Conservation (phyloP, 1,140 invertebrate genomes). For the Littorina saxatilis region DNA sequence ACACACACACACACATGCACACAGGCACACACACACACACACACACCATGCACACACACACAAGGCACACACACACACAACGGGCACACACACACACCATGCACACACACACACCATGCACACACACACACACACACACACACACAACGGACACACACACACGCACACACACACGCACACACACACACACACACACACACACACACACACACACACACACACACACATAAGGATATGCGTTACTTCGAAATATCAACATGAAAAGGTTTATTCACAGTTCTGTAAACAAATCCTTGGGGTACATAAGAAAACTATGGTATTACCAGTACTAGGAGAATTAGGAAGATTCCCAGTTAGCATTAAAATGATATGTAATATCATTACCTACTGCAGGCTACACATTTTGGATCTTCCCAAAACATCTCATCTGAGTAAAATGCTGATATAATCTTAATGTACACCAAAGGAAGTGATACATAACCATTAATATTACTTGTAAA, state of each 20-base stretch:
- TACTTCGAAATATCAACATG: too few species aligned
- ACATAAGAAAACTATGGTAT: neutral
- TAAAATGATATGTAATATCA: too few species aligned
- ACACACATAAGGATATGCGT: neutral
- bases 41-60: neutral
- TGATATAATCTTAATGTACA: too few species aligned
- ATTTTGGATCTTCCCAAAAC: too few species aligned
- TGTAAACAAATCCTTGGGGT: neutral
- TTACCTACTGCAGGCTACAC: too few species aligned
- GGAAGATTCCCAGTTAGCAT: too few species aligned
- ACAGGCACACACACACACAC: neutral
- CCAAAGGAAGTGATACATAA: too few species aligned
- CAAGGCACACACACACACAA: neutral
- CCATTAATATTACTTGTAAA: too few species aligned
- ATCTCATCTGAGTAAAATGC: too few species aligned
- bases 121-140: neutral
- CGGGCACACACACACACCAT: neutral
- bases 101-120: neutral
- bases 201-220: neutral
- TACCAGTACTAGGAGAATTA: too few species aligned
- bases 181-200: slow-evolving; percentile 23
- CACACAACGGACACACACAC: neutral
- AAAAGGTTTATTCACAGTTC: too few species aligned
- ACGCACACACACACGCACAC: slow-evolving; percentile 4
- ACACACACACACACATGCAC: neutral